Base-by-base conservation (phyloP, 2,797 vertebrate species). In the Glossophaga mutica region DNA sequence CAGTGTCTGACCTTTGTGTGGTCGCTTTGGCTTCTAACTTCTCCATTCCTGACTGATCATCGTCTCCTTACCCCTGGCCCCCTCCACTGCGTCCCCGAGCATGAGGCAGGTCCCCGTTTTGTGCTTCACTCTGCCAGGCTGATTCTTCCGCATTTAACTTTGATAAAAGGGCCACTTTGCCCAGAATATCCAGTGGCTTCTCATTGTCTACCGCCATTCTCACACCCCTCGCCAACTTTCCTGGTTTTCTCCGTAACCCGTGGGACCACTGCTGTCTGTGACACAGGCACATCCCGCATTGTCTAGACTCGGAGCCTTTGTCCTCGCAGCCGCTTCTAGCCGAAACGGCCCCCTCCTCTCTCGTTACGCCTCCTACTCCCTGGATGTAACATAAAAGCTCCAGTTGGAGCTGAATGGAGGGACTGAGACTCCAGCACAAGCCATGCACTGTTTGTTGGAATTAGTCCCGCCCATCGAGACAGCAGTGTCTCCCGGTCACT, bases 381-480 rank as follows among this genome's bases (percentile, higher is more conserved):
- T 71, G 42, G 82, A 76, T 78, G 65, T 32, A 85, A 92, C 73
- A 65, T 70, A 71, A 70, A 79, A 94, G 90, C 94, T 84, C 71
- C 22, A 16, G 84, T 71, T 67, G 77, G 96, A 95, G 62, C 85
- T 44, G 73, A 92, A 81, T 90, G 57, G 85, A 91, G 87, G 87
- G 57, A 76, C 57, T 44, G 94, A 95, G 48, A 48, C 82, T n/a
- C 44, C 16, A 37, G 86, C 71, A 37, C 55, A 91, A 89, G 84
- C 76, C 93, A 39, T 65, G 73, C 37, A 42, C 77, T 82, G 55
- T 90, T n/a, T 10, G 81, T 22, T 73, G 78, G 93, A 74, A 26
- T 89, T 32, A 48, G 73, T 94, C 34, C 65, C 34, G 12, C 44
- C 34, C 26, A 2, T 50, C 2, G 57, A 76, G 76, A 52, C 65